These are phyloP conservation scores for Callithrix jacchus DNA, from an alignment of 2,113 vertebrate species.

Conservation along the genomic window DNA sequence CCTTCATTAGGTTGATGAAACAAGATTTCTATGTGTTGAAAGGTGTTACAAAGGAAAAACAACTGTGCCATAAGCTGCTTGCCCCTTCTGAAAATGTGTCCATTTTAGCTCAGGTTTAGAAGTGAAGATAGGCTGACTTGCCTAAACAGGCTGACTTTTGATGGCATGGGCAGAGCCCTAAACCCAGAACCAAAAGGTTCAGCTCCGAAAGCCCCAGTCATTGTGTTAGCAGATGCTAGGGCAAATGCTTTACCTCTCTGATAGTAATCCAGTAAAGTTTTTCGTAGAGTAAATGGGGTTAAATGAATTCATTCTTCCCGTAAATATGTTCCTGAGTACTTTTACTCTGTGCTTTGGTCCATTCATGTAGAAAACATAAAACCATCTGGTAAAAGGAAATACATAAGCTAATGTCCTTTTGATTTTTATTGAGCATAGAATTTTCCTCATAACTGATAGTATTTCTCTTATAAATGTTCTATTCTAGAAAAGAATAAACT, in stretches of 20 bases:
- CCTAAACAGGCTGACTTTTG: background rate
- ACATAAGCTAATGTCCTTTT: background rate
- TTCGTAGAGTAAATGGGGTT: background rate
- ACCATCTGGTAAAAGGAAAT: background rate
- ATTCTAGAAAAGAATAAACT: background rate
- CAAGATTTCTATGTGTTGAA: background rate
- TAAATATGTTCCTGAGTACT: background rate
- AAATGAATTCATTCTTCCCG: background rate
- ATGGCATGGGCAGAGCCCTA: background rate
- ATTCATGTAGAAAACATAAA: background rate
- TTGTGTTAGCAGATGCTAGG: background rate
- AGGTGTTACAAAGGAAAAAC: background rate
- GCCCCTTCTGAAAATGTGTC: background rate
- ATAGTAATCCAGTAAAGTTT: background rate
- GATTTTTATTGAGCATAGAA: background rate
- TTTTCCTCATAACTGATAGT: background rate
- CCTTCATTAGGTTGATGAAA: background rate
- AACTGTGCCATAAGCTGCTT: fast-evolving
- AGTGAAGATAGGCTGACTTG: background rate
- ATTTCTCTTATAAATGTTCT: background rate
- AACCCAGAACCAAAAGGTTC: background rate
- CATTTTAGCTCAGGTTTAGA: background rate
- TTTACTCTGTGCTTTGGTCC: background rate
- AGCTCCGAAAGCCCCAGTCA: background rate
- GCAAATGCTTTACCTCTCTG: background rate